phyloP scores from a whole-genome alignment of 2,797 vertebrate species.

The Chelmon rostratus region DNA sequence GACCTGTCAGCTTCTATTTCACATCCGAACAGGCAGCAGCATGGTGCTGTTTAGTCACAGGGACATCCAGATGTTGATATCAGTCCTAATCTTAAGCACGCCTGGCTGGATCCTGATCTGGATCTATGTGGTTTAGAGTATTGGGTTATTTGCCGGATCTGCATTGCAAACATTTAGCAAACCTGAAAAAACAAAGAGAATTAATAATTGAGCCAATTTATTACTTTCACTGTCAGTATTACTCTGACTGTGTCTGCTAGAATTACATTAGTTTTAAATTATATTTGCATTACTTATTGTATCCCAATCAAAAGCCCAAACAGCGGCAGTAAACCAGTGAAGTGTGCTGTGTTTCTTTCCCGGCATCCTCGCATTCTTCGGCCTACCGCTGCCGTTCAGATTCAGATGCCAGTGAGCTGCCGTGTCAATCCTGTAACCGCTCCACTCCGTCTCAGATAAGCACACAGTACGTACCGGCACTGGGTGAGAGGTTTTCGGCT shows the following conservation, averaged over 20 bases:
- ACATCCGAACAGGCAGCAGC: not conserved
- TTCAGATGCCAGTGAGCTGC: not conserved
- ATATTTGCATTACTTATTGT: no score
- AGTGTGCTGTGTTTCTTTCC: no score
- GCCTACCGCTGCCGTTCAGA: not conserved
- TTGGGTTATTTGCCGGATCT: no score
- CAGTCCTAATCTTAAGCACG: not conserved
- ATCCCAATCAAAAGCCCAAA: no score
- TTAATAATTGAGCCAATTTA: not conserved
- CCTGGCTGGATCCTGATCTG: not conserved
- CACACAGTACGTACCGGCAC: constrained; percentile 72
- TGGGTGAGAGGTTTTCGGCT: constrained; percentile 6
- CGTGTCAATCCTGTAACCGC: not conserved
- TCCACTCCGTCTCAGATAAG: not conserved
- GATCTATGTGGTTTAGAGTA: not conserved
- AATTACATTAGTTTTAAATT: no score
- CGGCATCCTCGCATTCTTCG: not conserved
- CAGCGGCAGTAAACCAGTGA: no score
- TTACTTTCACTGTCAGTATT: not conserved
- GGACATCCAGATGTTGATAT: constrained; percentile 12
- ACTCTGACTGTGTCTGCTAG: not conserved
- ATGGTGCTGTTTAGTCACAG: not conserved
- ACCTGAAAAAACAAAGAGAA: not conserved
- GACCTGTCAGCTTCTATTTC: constrained; percentile 8
- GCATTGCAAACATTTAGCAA: no score